phyloP scores from a whole-genome alignment of 1,140 invertebrate genomes.

The Hyphantria cunea region DNA sequence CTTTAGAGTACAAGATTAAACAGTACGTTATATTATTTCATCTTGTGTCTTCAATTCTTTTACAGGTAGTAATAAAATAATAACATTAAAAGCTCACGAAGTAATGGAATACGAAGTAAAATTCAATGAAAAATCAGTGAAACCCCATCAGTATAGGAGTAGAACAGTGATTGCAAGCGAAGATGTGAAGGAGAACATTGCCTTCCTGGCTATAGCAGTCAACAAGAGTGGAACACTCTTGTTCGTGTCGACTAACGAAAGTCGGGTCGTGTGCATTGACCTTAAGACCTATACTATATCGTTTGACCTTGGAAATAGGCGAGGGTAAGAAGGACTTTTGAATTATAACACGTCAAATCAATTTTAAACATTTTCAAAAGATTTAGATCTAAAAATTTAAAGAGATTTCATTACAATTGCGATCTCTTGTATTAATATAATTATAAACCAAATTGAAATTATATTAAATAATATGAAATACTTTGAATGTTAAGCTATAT shows the following conservation, averaged over 20 bases:
- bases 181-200: constrained; percentile 51
- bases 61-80: constrained; percentile 63
- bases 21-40: too few relatives aligned
- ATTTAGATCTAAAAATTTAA: too few relatives aligned
- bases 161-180: constrained; percentile 47
- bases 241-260: constrained; percentile 68
- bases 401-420: too few relatives aligned
- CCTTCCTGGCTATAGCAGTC: constrained; percentile 57
- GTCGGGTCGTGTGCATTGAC: constrained; percentile 62
- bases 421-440: too few relatives aligned
- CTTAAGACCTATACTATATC: constrained; percentile 55
- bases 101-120: constrained; percentile 56
- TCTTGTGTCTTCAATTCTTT: constrained; percentile 2
- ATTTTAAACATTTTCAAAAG: too few relatives aligned
- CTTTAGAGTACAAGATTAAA: too few relatives aligned
- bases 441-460: too few relatives aligned
- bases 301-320: constrained; percentile 66
- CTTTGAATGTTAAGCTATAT: too few relatives aligned
- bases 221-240: constrained; percentile 65
- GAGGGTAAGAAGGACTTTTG: constrained; percentile 61
- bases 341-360: too few relatives aligned
- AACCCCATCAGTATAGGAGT: constrained; percentile 39
- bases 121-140: constrained; percentile 33
- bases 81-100: constrained; percentile 58
- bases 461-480: too few relatives aligned